phyloP scores from a whole-genome alignment of 2,113 vertebrate species.

The Plectropomus leopardus region DNA sequence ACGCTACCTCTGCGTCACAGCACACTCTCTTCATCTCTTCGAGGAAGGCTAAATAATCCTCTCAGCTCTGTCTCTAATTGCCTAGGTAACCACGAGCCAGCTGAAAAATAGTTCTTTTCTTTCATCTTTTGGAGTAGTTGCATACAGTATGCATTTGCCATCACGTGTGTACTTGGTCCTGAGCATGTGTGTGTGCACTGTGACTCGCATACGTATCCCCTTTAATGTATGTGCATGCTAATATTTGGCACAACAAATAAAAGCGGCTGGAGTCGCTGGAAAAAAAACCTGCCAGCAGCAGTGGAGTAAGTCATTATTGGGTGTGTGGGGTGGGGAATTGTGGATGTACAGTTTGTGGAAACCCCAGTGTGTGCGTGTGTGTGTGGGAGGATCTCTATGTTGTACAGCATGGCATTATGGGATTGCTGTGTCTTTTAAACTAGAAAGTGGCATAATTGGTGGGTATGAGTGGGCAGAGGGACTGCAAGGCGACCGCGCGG shows the following conservation, averaged over 20 bases:
- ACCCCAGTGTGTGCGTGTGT: constrained; percentile 18
- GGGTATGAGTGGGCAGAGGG: constrained; percentile 63
- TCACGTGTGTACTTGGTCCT: constrained; percentile 27
- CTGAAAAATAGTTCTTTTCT: constrained; percentile 6
- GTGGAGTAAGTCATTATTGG: constrained; percentile 32
- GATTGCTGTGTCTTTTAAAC: constrained; percentile 55
- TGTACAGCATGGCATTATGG: constrained; percentile 40
- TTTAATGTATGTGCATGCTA: constrained; percentile 28
- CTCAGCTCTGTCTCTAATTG: constrained; percentile 61
- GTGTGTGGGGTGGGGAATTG: constrained; percentile 2
- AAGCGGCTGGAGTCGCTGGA: background rate
- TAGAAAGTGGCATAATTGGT: constrained; percentile 59
- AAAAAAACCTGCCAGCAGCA: constrained; percentile 8
- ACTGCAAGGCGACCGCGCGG: constrained; percentile 38
- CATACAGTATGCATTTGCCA: background rate
- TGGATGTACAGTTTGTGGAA: constrained; percentile 29
- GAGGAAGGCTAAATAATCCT: constrained; percentile 33
- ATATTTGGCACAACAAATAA: constrained; percentile 38
- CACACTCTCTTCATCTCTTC: background rate
- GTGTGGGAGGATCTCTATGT: constrained; percentile 41
- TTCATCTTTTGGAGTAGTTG: constrained; percentile 50
- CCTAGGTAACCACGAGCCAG: constrained; percentile 53
- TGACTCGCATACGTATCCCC: constrained; percentile 10
- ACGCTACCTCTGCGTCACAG: constrained; percentile 17
- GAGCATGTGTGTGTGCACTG: constrained; percentile 30